A percentile compares a stretch with the other conserved stretches of the same genome.
phyloP scores from a whole-genome alignment of 2,797 vertebrate species.

The Catostomus latipinnis region DNA sequence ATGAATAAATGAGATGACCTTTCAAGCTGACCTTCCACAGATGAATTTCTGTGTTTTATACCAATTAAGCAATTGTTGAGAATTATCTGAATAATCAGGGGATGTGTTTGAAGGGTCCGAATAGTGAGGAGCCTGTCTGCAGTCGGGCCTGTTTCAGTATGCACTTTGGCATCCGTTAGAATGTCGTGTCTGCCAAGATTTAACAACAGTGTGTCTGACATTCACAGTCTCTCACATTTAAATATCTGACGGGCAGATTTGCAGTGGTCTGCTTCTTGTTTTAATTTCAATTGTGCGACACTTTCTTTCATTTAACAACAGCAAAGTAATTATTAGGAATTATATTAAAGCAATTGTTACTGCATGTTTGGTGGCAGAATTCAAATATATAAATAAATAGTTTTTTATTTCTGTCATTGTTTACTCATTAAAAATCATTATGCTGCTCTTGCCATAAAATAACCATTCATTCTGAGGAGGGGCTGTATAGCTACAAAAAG shows the following conservation, averaged over 20 bases:
- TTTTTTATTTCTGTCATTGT: no score
- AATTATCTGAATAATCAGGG: slow-evolving; percentile 75
- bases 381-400: not conserved
- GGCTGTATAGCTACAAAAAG: no score
- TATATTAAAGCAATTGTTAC: no score
- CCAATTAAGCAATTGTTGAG: slow-evolving; percentile 77
- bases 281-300: slow-evolving; percentile 10
- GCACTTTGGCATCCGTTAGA: not conserved
- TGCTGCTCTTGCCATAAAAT: no score
- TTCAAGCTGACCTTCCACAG: slow-evolving; percentile 56
- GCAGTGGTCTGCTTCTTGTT: slow-evolving; percentile 8
- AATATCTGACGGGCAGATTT: slow-evolving; percentile 10
- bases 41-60: slow-evolving; percentile 73
- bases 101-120: slow-evolving; percentile 69
- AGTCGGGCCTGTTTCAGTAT: slow-evolving; percentile 11
- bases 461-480: no score
- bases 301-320: slow-evolving; percentile 10
- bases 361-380: slow-evolving; percentile 1
- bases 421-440: no score
- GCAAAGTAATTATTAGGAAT: not conserved
- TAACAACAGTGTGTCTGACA: not conserved
- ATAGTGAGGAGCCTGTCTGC: slow-evolving; percentile 58
- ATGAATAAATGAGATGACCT: slow-evolving; percentile 57
- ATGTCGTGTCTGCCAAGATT: slow-evolving; percentile 24
- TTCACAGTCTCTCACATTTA: slow-evolving; percentile 29